phyloP scores from a whole-genome alignment of 1,140 invertebrate species.

The Ips nitidus region DNA sequence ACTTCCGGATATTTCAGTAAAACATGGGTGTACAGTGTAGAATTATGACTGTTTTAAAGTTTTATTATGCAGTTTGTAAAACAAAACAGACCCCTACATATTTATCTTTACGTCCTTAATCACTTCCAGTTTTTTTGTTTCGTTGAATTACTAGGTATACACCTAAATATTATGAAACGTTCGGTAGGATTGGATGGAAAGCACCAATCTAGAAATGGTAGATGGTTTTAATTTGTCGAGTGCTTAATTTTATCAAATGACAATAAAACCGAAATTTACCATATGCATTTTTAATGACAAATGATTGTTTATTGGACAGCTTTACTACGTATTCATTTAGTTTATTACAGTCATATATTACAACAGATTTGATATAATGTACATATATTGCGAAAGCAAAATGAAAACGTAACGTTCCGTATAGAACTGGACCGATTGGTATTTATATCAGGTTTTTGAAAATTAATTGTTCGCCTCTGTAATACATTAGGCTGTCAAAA shows the following conservation, averaged over 20 bases:
- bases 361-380: conserved; percentile 20
- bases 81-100: background rate
- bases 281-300: conserved; percentile 16
- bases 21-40: background rate
- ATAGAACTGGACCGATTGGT: conserved; percentile 4
- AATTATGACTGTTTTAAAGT: conserved; percentile 12
- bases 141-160: too few species aligned
- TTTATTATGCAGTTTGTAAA: conserved; percentile 12
- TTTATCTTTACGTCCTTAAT: background rate
- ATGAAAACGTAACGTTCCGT: conserved; percentile 10
- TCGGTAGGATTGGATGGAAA: background rate
- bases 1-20: background rate
- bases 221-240: background rate
- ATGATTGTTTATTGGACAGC: conserved; percentile 22
- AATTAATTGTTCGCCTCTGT: conserved; percentile 19
- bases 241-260: conserved; percentile 1
- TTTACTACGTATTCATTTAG: conserved; percentile 17
- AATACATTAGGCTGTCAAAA: conserved; percentile 15
- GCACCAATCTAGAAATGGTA: background rate
- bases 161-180: too few species aligned
- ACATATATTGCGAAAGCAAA: conserved; percentile 16
- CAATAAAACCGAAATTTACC: conserved; percentile 7
- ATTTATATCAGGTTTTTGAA: conserved; percentile 25
- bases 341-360: conserved; percentile 28
- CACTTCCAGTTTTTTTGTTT: background rate